Percentiles rank a stretch among this genome's conserved stretches.
Evolutionary conservation across 2,113 vertebrate species (phyloP).

Genomic region (Himantopus leucocephalus): DNA sequence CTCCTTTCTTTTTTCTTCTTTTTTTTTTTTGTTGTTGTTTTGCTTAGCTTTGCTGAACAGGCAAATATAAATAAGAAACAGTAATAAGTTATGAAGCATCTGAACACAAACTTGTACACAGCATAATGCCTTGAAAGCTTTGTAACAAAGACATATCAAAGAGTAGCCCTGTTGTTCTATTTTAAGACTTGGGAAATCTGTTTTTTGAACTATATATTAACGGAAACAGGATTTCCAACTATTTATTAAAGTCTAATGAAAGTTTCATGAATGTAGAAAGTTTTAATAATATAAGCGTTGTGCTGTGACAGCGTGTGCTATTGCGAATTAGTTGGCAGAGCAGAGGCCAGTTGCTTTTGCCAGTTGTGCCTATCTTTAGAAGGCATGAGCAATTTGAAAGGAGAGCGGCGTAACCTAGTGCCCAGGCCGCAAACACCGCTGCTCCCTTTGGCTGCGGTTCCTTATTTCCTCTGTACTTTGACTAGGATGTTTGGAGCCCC

Average conservation of each 20-base stretch:
- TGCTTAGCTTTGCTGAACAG: neutral
- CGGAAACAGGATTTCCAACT: neutral
- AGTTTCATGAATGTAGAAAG: neutral
- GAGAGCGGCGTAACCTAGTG: neutral
- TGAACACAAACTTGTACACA: neutral
- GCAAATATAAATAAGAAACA: neutral
- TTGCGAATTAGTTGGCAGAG: neutral
- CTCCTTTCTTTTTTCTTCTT: neutral
- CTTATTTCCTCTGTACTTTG: neutral
- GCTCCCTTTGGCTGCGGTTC: neutral
- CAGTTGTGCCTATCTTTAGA: neutral
- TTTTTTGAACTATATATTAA: neutral
- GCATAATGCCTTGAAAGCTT: neutral
- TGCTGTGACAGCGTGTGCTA: neutral
- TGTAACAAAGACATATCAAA: neutral
- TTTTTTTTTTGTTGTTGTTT: neutral
- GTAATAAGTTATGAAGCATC: neutral
- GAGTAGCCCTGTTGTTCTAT: neutral
- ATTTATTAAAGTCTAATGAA: neutral
- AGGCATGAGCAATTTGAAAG: neutral
- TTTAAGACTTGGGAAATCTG: neutral
- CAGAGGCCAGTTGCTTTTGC: neutral
- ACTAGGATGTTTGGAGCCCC: neutral
- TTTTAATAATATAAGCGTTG: neutral
- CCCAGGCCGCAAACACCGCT: neutral